Evolutionary conservation across 2,113 vertebrate species (phyloP), one percentile per base, ranked within the genome.

Genomic region (Seriola dumerili): DNA sequence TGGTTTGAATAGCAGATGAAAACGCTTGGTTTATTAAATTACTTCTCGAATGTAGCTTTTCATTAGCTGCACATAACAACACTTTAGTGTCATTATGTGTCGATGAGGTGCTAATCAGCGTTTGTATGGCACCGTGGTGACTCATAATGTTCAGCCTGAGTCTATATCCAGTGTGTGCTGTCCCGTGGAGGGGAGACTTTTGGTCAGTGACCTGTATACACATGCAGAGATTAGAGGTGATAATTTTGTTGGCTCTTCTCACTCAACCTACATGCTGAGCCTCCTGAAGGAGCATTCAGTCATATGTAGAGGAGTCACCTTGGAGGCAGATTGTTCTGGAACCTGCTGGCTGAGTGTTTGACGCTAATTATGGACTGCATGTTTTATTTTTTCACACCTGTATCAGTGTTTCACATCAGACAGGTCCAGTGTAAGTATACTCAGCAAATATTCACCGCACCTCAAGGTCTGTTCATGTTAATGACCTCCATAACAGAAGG

Each of bases 221-320:
- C 52, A 71, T 4, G 38, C 32, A 69, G 29, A 40, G 63, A 84
- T 89, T 77, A 83, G 76, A 70, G 57, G 50, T 44, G 72, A 76
- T 85, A 14, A 58, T 42, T 48, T 58, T 72, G 69, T 72, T 63
- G 29, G n/a, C 62, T 19, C 50, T 79, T 80, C 61, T 19, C 23
- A 23, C 32, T 64, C 21, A 16, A 34, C 38, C 66, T 34, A 2
- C 62, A 17, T 4, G 38, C 29, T 10, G 3, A 52, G 32, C 29
- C 17, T 10, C 9, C 29, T 48, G 59, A 61, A 57, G 40, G 57
- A 55, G 64, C 50, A 4, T 25, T 40, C 11, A n/a, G 72, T 78
- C 44, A 21, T 25, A 25, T 0, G 4, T 14, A 2, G 61, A 44
- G 61, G 73, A 81, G 87, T 88, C 84, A 93, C 89, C 64, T 86